Conservation (phyloP, 2,113 vertebrate species). For the Plestiodon gilberti region DNA sequence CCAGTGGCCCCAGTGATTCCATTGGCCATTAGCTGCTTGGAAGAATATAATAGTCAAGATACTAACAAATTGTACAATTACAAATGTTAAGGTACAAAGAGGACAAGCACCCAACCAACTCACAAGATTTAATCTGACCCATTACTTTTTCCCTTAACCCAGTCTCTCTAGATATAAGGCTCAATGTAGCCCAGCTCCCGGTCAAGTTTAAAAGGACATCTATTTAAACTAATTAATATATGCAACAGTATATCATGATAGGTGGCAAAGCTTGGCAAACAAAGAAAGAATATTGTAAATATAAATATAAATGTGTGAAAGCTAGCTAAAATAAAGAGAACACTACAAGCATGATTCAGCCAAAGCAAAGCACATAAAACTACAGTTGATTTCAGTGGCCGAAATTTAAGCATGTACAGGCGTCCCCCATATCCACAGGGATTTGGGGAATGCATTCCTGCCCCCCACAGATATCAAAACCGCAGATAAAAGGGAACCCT, state of each 20-base stretch:
- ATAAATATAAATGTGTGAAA: not conserved
- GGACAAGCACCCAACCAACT: too few species aligned
- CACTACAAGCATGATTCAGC: not conserved
- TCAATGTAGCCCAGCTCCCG: not conserved
- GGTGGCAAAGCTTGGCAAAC: not conserved
- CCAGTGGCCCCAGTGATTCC: slow-evolving; percentile 98
- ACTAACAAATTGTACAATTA: not conserved
- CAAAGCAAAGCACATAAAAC: not conserved
- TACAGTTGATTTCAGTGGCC: not conserved
- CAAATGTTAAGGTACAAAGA: not conserved
- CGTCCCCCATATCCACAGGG: too few species aligned
- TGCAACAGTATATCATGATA: not conserved
- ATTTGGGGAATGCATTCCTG: too few species aligned
- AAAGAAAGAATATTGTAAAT: not conserved
- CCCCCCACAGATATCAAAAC: too few species aligned
- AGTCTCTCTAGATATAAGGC: too few species aligned
- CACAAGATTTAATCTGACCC: not conserved
- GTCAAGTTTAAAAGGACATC: not conserved
- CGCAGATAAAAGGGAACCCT: too few species aligned
- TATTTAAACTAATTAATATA: not conserved
- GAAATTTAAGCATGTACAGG: not conserved
- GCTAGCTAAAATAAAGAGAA: not conserved
- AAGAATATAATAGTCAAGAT: slow-evolving; percentile 29
- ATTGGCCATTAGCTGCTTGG: slow-evolving; percentile 93
- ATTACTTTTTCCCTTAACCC: not conserved